Evolutionary conservation across 2,797 vertebrate genomes (phyloP), one percentile per base, ranked within the genome.

Genomic region (Pogoniulus pusillus): DNA sequence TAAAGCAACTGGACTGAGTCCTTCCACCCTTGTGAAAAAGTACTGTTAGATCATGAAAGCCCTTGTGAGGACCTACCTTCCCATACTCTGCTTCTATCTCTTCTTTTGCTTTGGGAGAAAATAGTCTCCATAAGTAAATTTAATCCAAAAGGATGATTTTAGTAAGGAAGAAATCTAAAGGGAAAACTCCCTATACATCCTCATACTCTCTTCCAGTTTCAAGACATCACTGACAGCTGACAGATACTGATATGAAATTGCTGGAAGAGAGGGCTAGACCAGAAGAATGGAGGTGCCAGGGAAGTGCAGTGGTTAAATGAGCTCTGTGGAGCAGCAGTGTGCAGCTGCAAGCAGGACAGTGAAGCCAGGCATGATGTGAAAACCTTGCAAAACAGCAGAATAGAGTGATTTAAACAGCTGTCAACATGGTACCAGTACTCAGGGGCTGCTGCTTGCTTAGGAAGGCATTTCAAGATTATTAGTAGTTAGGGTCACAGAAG

Each of bases 401-500:
- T 27, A 32, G 58, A 62, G n/a, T 7, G 27, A 20, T 57, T 32
- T 45, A 14, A 80, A 57, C 54, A 30, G 4, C 54, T 79, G 16
- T 6, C n/a, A 41, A 7, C 1, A 12, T 4, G 12, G 20, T 35
- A 35, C 12, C 58, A 43, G 35, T 24, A 6, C 17, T 13, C 24
- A 68, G 49, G 32, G 12, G 18, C 19, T 66, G 20, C 16, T 72
- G 53, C 49, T 76, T 63, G 18, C 60, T 41, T 35, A 10, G 27
- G 24, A 55, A 79, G 22, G 64, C 47, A 15, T 76, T 53, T 71
- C 76, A 81, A 27, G 73, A 16, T 60, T 77, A n/a, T 72, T 95
- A 59, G n/a, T 16, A 29, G 15, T 37, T 58, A 77, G 49, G 58
- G 37, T 37, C 32, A 30, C 30, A 49, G 49, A 66, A 30, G 19